Evolutionary conservation across 2,113 vertebrate genomes (phyloP).

Genomic region (Eurystomus gularis): DNA sequence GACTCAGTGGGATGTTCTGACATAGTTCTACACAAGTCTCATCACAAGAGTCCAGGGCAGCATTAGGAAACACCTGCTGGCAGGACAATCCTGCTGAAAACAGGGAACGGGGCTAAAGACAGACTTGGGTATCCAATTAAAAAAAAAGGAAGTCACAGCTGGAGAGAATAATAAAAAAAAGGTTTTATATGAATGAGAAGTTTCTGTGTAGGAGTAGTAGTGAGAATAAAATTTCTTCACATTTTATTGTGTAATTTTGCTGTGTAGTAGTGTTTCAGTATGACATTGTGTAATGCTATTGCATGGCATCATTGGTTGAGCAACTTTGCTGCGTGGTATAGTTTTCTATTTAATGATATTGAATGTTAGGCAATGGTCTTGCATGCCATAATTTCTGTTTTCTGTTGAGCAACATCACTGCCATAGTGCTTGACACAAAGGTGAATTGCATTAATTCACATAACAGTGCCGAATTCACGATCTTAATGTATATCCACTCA

Average conservation of each 20-base stretch:
- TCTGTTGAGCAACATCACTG: conserved; percentile 38
- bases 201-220: conserved; percentile 54
- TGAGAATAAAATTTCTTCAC: conserved; percentile 65
- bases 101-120: not conserved
- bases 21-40: not conserved
- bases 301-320: conserved; percentile 61
- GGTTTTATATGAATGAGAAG: not conserved
- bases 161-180: not conserved
- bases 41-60: not conserved
- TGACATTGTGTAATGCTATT: conserved; percentile 52
- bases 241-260: conserved; percentile 70
- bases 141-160: not conserved
- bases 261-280: conserved; percentile 57
- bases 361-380: conserved; percentile 52
- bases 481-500: not conserved
- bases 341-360: conserved; percentile 66
- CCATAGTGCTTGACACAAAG: conserved; percentile 1
- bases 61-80: not conserved
- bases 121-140: not conserved
- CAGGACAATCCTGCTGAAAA: not conserved
- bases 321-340: conserved; percentile 59
- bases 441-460: not conserved
- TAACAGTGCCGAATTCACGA: not conserved
- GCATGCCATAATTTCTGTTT: conserved; percentile 56
- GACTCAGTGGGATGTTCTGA: not conserved